Conservation (phyloP, 1,140 invertebrate species). For the Aculops lycopersici region DNA sequence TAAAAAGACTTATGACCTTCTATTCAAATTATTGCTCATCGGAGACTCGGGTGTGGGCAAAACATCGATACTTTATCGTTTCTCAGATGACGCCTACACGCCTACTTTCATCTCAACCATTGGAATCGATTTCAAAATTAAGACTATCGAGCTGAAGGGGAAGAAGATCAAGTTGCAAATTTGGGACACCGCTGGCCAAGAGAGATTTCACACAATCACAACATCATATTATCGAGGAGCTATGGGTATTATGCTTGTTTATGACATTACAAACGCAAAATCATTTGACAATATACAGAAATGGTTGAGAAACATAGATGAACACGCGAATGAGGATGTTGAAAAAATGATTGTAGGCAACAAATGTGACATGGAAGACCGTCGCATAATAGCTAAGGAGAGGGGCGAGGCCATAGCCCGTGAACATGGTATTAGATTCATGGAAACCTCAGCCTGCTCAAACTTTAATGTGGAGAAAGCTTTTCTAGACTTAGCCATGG, state of each 20-base stretch:
- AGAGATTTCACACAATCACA: conserved; percentile 28
- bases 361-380: conserved; percentile 97
- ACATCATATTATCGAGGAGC: conserved; percentile 28
- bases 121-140: conserved; percentile 96
- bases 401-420: conserved; percentile 69
- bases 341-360: conserved; percentile 99
- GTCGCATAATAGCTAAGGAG: conserved; percentile 61
- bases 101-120: conserved; percentile 96
- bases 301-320: conserved; percentile 17
- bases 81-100: conserved; percentile 84
- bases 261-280: conserved; percentile 22
- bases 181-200: conserved; percentile 37
- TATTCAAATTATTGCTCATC: conserved; percentile 64
- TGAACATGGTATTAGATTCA: conserved; percentile 83
- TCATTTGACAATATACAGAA: conserved; percentile 23
- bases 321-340: conserved; percentile 94
- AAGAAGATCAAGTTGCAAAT: conserved; percentile 96
- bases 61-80: conserved; percentile 70
- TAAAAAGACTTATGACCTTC: conserved; percentile 55
- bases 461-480: conserved; percentile 91
- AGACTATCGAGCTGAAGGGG: conserved; percentile 82
- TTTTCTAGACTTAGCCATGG: conserved; percentile 80
- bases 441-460: conserved; percentile 93
- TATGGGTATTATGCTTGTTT: conserved; percentile 23
- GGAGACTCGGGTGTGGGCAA: conserved; percentile 75